A percentile compares a stretch with the other conserved stretches of the same genome.
Evolutionary conservation across 2,113 vertebrate genomes (phyloP).

Genomic region (Recurvirostra avosetta): DNA sequence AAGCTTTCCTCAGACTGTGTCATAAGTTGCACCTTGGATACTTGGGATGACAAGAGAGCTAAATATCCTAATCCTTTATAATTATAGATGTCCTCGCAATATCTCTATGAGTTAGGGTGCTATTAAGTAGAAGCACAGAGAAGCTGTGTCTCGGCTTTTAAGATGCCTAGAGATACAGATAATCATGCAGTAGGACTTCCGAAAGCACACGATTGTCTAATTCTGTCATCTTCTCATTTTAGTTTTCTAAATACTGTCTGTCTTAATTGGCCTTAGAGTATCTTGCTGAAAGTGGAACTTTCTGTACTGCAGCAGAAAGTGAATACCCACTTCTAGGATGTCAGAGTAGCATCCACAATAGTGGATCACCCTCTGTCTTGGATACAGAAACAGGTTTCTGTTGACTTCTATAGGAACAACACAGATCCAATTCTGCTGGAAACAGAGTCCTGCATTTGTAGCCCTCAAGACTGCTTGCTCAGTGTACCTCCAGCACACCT

Average conservation of each 20-base stretch:
- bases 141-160: background rate
- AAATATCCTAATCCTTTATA: background rate
- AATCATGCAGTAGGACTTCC: background rate
- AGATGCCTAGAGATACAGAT: background rate
- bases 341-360: background rate
- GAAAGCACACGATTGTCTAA: background rate
- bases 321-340: background rate
- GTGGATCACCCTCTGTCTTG: background rate
- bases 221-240: background rate
- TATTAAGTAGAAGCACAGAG: background rate
- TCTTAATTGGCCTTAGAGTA: background rate
- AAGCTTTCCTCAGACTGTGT: background rate
- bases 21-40: background rate
- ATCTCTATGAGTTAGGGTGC: background rate
- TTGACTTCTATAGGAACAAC: background rate
- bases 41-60: background rate
- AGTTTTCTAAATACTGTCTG: background rate
- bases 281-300: background rate
- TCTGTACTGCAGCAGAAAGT: background rate
- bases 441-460: background rate
- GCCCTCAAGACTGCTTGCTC: background rate
- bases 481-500: background rate
- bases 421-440: background rate
- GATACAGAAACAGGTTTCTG: background rate
- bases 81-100: background rate